A percentile compares a stretch with the other conserved stretches of the same genome.
phyloP scores from a whole-genome alignment of 2,113 vertebrate genomes.

The Neotoma lepida region DNA sequence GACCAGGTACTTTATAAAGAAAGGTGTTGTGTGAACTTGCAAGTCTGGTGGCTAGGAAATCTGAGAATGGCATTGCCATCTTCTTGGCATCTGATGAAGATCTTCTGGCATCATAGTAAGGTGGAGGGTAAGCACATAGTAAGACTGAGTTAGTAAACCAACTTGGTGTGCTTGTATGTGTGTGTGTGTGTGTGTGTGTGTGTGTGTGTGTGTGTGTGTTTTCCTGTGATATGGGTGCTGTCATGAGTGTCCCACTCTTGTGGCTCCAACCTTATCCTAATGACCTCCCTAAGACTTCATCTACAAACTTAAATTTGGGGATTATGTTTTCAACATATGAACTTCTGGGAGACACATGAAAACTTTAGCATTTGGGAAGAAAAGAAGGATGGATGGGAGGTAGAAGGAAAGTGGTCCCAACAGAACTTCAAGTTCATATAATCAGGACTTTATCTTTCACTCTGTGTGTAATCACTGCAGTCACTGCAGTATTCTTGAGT shows the following conservation, averaged over 20 bases:
- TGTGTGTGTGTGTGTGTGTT: not conserved
- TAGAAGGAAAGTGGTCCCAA: fast-evolving
- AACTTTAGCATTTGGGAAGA: not conserved
- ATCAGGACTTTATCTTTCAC: not conserved
- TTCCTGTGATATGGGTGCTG: not conserved
- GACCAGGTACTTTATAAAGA: not conserved
- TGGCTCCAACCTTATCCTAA: not conserved
- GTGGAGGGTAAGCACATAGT: too few relatives aligned
- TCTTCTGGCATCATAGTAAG: not conserved
- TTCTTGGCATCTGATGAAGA: not conserved
- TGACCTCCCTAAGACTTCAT: not conserved
- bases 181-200: not conserved
- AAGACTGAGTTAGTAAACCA: not conserved
- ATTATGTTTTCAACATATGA: not conserved
- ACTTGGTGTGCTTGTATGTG: not conserved
- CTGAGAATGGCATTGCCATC: not conserved
- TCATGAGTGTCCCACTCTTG: not conserved
- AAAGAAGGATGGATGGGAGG: not conserved
- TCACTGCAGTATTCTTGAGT: not conserved
- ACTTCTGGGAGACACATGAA: not conserved
- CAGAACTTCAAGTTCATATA: not conserved
- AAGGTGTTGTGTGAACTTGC: not conserved
- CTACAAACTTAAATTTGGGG: not conserved
- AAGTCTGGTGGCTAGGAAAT: not conserved
- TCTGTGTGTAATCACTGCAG: not conserved